Evolutionary conservation across 2,888 invertebrate species (phyloP), one percentile per base, ranked within the genome.

Genomic region (Falcaria lacertinaria): DNA sequence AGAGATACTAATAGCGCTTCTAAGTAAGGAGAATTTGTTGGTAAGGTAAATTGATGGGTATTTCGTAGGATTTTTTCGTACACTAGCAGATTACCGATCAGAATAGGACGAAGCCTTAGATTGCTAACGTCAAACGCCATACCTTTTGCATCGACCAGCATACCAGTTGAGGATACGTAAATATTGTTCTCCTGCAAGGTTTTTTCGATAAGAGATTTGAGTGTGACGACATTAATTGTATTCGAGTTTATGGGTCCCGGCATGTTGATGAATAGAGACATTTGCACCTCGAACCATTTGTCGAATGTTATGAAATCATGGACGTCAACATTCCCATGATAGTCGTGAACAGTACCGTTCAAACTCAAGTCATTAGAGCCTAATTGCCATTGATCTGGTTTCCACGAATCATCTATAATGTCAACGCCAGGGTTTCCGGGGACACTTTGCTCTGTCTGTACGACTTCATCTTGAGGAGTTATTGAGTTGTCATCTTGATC

Each of bases 1-100:
- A 68, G 47, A 5, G 70, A 65, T 1, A 83, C 50, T 2, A 82
- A 53, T 44, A 81, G 45, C 4, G 69, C 71, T 60, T 80, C 65
- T 19, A 77, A 49, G 43, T 69, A 75, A 0, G 69, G 64, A 6
- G 58, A 47, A 36, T 59, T 32, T 11, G 33, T 28, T 4, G 63
- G 58, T 15, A 59, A 44, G 15, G 41, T 35, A 19, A 57, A 52
- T 15, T 54, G 44, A 25, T 35, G 39, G 4, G 37, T 28, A 36
- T 55, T 47, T 44, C 54, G 35, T 17, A 60, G 44, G 6, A 64
- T 15, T 11, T 54, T 52, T 14, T 60, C 42, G 14, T 68, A 63
- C 7, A 54, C 51, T 1, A 68, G 33, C 8, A 68, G 54, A 33
- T 70, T 62, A 0, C 80, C 79, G 15, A 85, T 63, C 0, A 80